Conservation (phyloP, 2,113 vertebrate genomes). For the Perca flavescens region DNA sequence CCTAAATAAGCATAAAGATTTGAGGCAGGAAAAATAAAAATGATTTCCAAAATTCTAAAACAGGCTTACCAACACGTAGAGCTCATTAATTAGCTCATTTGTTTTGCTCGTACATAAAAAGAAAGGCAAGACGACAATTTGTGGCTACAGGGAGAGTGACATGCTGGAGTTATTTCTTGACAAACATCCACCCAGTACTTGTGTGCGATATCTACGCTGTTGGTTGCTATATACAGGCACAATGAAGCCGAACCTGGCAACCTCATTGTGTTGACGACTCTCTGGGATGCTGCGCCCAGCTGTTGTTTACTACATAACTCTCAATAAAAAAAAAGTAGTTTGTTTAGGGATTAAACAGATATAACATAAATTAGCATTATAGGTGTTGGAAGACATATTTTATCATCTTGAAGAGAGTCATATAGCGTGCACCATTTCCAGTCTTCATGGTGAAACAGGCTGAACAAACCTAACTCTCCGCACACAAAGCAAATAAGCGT, state of each 20-base stretch:
- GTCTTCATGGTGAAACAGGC: background rate
- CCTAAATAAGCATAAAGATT: background rate
- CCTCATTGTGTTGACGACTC: background rate
- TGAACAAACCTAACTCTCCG: background rate
- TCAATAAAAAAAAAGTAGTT: background rate
- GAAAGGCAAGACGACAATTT: background rate
- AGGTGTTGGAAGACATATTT: background rate
- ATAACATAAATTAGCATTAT: background rate
- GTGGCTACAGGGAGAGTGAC: background rate
- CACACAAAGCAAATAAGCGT: background rate
- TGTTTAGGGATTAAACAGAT: background rate
- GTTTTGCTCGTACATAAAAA: background rate
- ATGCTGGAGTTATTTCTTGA: background rate
- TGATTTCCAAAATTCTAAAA: background rate
- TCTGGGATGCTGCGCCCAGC: background rate
- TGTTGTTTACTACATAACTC: background rate
- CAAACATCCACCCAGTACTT: background rate
- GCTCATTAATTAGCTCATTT: conserved; percentile 3
- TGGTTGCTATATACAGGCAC: background rate
- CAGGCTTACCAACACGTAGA: background rate
- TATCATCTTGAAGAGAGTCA: background rate
- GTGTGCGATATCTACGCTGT: background rate
- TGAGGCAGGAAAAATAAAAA: background rate
- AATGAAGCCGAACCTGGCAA: conserved; percentile 16
- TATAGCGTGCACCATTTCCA: background rate